Percentiles rank a stretch among this genome's conserved stretches.
Conservation (phyloP, 35 echinoderm and acorn worm species). For the Stichopus chloronotus region DNA sequence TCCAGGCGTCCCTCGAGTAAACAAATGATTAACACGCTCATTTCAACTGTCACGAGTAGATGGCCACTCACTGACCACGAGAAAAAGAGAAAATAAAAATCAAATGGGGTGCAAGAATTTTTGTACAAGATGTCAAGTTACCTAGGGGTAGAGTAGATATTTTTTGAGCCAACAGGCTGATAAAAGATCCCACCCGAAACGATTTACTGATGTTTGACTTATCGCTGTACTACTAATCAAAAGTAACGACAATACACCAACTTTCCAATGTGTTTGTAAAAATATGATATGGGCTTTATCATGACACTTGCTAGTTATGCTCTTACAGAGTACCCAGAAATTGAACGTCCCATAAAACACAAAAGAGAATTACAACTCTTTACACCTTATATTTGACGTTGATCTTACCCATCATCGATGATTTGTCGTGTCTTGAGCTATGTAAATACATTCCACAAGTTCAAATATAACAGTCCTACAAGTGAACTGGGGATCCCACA, state of each 20-base stretch:
- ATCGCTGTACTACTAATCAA: background rate
- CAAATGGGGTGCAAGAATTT: background rate
- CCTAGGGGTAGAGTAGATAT: background rate
- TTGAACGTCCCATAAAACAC: background rate
- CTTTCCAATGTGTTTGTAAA: background rate
- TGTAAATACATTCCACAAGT: background rate
- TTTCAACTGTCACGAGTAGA: constrained; percentile 40
- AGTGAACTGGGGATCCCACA: background rate
- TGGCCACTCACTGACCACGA: constrained; percentile 5
- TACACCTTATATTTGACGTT: background rate
- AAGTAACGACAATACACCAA: background rate
- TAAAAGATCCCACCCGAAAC: background rate
- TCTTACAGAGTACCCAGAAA: background rate
- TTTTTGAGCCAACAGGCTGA: background rate
- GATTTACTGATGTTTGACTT: background rate
- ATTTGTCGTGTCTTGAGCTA: background rate
- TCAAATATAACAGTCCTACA: background rate
- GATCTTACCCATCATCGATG: background rate
- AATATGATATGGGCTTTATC: background rate
- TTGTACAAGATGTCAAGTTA: background rate
- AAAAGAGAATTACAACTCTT: background rate
- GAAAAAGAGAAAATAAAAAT: background rate
- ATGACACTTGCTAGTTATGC: background rate
- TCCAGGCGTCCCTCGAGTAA: constrained; percentile 29
- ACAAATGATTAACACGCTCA: constrained; percentile 53